A percentile compares a stretch with the other conserved stretches of the same genome.
These are phyloP conservation scores for Paramuricea clavata DNA, from an alignment of 92 coral and sea anemone genomes.

Conservation along the genomic window DNA sequence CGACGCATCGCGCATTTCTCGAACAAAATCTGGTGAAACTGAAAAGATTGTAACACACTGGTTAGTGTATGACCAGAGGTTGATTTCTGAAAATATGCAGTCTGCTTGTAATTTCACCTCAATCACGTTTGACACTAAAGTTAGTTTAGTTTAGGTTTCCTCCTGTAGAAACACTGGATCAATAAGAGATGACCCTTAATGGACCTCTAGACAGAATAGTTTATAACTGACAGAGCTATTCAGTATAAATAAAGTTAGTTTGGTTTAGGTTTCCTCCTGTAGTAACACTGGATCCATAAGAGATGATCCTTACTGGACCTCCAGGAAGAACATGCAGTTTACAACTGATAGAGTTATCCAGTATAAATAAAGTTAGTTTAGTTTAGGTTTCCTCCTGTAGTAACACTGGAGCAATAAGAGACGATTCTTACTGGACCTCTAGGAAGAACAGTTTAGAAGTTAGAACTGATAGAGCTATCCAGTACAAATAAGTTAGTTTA, in stretches of 20 bases:
- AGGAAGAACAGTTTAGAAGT: conserved; percentile 2
- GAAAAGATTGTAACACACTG: background rate
- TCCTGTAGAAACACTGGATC: background rate
- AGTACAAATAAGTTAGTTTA: conserved; percentile 8
- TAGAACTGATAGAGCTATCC: conserved; percentile 9
- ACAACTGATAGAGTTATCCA: conserved; percentile 5
- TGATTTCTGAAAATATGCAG: no score
- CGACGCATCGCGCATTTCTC: conserved; percentile 29
- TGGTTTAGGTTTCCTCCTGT: background rate
- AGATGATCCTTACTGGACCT: background rate
- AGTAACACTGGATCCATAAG: background rate
- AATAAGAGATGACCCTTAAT: background rate
- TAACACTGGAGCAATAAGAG: background rate
- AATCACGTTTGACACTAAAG: no score
- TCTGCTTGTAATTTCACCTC: no score
- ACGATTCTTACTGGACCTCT: conserved; percentile 7
- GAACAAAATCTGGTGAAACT: conserved; percentile 49
- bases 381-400: conserved; percentile 17
- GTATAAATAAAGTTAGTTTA: conserved; percentile 5
- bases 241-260: background rate
- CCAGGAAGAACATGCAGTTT: conserved; percentile 12
- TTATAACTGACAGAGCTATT: no score
- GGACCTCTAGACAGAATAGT: background rate
- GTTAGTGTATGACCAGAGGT: background rate
- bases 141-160: conserved; percentile 8